Conservation (phyloP, 2,797 vertebrate genomes). For the Paratrypauchen microcephalus region DNA sequence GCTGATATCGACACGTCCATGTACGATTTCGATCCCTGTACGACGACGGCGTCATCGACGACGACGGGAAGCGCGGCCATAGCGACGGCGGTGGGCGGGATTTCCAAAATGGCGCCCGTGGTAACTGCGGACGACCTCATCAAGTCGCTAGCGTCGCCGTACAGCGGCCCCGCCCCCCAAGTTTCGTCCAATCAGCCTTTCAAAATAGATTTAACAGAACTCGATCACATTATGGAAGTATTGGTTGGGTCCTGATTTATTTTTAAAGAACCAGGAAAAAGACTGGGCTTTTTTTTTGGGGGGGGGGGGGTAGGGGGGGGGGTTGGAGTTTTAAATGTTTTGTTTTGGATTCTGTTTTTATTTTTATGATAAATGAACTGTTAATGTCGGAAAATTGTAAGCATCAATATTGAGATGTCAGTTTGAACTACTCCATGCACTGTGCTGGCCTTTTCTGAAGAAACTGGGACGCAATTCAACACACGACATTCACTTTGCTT, state of each 20-base stretch:
- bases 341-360: slow-evolving; percentile 40
- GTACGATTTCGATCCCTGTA: slow-evolving; percentile 98
- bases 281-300: slow-evolving; percentile 17
- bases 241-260: slow-evolving; percentile 90
- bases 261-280: slow-evolving; percentile 47
- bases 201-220: slow-evolving; percentile 98
- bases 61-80: slow-evolving; percentile 55
- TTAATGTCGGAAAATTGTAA: slow-evolving; percentile 72
- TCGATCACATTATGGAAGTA: slow-evolving; percentile 99
- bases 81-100: slow-evolving; percentile 70
- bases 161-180: slow-evolving; percentile 82
- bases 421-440: slow-evolving; percentile 85
- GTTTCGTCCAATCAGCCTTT: slow-evolving; percentile 97
- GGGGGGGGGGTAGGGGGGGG: not conserved
- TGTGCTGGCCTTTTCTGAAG: slow-evolving; percentile 89
- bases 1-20: slow-evolving; percentile 99
- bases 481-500: slow-evolving; percentile 29
- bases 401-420: slow-evolving; percentile 72
- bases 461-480: slow-evolving; percentile 71
- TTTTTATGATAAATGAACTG: slow-evolving; percentile 52
- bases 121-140: slow-evolving; percentile 94
- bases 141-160: slow-evolving; percentile 90
- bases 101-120: slow-evolving; percentile 89
- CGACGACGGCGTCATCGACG: slow-evolving; percentile 43
- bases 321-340: not conserved